Conservation (phyloP, 2,888 invertebrate genomes). For the Parasteatoda lunata region DNA sequence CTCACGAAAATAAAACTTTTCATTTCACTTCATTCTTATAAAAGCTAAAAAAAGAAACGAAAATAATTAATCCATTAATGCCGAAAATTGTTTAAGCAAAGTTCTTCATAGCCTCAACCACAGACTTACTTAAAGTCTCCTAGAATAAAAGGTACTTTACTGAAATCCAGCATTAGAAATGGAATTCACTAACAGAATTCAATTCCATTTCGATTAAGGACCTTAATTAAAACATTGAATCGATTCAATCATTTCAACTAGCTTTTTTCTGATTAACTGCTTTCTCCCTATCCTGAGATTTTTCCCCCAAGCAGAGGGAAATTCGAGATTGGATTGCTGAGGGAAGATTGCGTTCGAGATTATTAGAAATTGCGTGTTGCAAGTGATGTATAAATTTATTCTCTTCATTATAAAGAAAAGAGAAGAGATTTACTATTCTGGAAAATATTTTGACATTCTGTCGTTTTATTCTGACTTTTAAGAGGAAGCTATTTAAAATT, state of each 20-base stretch:
- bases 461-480: too few species aligned
- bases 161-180: constrained; percentile 10
- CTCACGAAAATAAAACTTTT: background rate
- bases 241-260: constrained; percentile 28
- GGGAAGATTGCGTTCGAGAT: background rate
- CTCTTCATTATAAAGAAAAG: too few species aligned
- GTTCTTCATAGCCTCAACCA: background rate
- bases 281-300: background rate
- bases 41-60: background rate
- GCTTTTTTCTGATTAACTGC: background rate
- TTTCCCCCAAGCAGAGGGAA: background rate
- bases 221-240: constrained; percentile 45
- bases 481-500: too few species aligned
- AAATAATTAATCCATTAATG: constrained; percentile 5
- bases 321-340: too few species aligned
- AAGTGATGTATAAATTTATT: too few species aligned
- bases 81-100: constrained; percentile 3
- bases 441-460: too few species aligned
- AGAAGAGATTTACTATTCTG: too few species aligned
- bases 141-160: constrained; percentile 30
- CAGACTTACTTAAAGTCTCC: constrained; percentile 10
- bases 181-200: constrained; percentile 45
- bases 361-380: background rate
- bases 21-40: background rate
- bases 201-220: constrained; percentile 39